phyloP scores from a whole-genome alignment of 2,888 invertebrate species.

The Candidula unifasciata region DNA sequence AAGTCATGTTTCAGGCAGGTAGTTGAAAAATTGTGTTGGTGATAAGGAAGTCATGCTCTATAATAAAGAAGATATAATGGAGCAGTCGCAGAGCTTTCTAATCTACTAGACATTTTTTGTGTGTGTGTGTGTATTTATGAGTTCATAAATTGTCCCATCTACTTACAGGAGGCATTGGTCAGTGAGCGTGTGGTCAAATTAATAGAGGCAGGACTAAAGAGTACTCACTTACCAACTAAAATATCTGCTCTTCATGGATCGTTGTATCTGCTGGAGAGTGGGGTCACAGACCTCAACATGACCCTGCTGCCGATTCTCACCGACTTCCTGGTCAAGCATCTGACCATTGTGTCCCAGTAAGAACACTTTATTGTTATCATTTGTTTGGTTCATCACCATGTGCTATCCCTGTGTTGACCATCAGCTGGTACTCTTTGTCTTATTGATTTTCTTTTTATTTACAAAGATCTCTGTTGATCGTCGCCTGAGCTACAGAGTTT shows the following conservation, averaged over 20 bases:
- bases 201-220: constrained; percentile 82
- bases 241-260: constrained; percentile 84
- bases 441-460: too few species aligned
- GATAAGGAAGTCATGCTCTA: too few species aligned
- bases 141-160: background rate
- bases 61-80: too few species aligned
- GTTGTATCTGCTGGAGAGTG: constrained; percentile 83
- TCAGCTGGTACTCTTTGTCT: too few species aligned
- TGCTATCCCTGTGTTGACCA: too few species aligned
- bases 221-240: constrained; percentile 83
- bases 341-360: constrained; percentile 74
- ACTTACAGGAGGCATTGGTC: constrained; percentile 78
- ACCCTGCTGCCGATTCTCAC: constrained; percentile 74
- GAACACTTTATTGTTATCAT: background rate
- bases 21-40: too few species aligned
- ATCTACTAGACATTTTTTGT: background rate
- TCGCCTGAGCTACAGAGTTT: too few species aligned
- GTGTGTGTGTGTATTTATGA: background rate
- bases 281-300: constrained; percentile 73
- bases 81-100: background rate
- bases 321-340: constrained; percentile 77
- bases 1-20: too few species aligned
- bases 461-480: too few species aligned
- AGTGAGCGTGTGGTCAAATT: constrained; percentile 83
- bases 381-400: too few species aligned